A percentile compares a stretch with the other conserved stretches of the same genome.
phyloP scores from a whole-genome alignment of 2,797 vertebrate genomes.

The Philypnodon macrostomus region DNA sequence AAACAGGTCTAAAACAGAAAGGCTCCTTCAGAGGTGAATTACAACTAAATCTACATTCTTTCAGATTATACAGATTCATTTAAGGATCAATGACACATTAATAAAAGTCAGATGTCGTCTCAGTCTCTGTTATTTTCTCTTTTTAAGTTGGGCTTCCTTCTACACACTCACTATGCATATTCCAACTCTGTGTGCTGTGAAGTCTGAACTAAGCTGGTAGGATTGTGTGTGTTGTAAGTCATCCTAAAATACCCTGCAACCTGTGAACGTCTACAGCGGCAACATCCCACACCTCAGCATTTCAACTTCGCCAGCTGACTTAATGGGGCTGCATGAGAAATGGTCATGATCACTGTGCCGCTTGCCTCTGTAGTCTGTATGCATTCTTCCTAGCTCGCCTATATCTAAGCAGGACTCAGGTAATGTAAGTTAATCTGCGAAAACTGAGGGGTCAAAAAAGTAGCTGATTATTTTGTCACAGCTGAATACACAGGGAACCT shows the following conservation, averaged over 20 bases:
- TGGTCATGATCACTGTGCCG: constrained; percentile 37
- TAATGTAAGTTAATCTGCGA: constrained; percentile 55
- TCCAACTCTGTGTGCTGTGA: constrained; percentile 36
- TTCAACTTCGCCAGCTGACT: constrained; percentile 47
- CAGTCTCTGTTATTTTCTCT: no score
- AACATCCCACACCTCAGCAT: constrained; percentile 19
- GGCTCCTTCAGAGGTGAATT: no score
- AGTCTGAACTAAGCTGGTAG: constrained; percentile 33
- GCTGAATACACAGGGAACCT: constrained; percentile 16
- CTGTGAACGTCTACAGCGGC: constrained; percentile 31
- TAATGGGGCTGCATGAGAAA: constrained; percentile 66
- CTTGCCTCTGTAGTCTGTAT: constrained; percentile 21
- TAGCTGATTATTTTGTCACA: neutral
- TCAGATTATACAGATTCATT: no score
- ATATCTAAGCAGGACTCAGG: constrained; percentile 48
- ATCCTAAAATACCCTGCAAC: constrained; percentile 44
- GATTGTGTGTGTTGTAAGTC: constrained; percentile 39
- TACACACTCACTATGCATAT: constrained; percentile 31
- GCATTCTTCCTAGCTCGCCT: constrained; percentile 11
- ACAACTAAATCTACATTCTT: no score
- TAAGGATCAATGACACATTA: no score
- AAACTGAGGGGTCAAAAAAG: constrained; percentile 36
- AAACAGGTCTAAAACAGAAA: no score
- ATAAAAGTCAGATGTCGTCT: no score
- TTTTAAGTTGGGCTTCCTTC: no score